These are phyloP conservation scores for Barbus barbus DNA, from an alignment of 2,113 vertebrate species.

Conservation along the genomic window DNA sequence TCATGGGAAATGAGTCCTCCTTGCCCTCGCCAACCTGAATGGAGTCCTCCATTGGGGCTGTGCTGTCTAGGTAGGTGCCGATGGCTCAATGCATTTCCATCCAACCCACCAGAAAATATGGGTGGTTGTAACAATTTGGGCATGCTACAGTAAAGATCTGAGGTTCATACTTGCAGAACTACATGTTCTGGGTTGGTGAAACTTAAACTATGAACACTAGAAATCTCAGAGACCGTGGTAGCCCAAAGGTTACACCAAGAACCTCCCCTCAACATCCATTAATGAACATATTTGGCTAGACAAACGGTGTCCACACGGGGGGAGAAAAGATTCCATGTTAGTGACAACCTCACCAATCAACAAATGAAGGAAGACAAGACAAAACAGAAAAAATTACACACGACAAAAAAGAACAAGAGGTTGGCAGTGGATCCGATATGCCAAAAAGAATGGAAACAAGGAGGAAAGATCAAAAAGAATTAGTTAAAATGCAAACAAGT, in stretches of 20 bases:
- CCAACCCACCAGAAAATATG: constrained; percentile 46
- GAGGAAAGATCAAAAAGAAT: background rate
- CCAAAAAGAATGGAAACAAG: background rate
- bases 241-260: constrained; percentile 56
- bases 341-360: constrained; percentile 33
- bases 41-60: constrained; percentile 29
- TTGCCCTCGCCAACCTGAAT: constrained; percentile 38
- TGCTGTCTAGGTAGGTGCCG: constrained; percentile 39
- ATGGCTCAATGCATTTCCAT: constrained; percentile 50
- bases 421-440: background rate
- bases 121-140: constrained; percentile 43
- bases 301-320: constrained; percentile 47
- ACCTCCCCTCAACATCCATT: constrained; percentile 63
- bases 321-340: constrained; percentile 60
- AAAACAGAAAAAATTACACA: constrained; percentile 20
- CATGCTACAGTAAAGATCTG: constrained; percentile 12
- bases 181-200: constrained; percentile 8
- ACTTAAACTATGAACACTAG: constrained; percentile 13
- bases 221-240: constrained; percentile 42
- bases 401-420: background rate
- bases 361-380: background rate
- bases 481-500: background rate
- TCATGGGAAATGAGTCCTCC: constrained; percentile 59
- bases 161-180: constrained; percentile 15
- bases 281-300: constrained; percentile 36